phyloP scores from a whole-genome alignment of 2,888 invertebrate species.

The Pheosia tremula region DNA sequence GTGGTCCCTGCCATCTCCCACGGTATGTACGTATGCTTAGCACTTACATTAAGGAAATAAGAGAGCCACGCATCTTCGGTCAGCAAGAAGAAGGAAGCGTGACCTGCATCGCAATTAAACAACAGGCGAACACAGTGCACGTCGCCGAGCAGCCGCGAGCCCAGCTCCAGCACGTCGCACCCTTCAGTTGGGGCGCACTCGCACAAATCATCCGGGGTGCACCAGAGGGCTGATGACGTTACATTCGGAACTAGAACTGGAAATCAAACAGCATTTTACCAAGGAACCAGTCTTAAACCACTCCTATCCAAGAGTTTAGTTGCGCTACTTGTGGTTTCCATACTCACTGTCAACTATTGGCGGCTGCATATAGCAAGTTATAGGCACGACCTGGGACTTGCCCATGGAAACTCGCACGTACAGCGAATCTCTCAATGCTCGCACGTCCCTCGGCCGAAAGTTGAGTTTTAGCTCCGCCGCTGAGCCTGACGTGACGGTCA shows the following conservation, averaged over 20 bases:
- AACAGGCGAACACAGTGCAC: constrained; percentile 51
- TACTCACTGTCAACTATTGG: constrained; percentile 59
- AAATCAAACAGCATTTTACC: background rate
- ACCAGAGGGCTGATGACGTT: constrained; percentile 22
- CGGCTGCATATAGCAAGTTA: constrained; percentile 65
- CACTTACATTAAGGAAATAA: constrained; percentile 51
- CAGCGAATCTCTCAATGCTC: constrained; percentile 49
- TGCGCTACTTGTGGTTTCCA: no score
- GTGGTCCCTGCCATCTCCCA: background rate
- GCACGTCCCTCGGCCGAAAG: constrained; percentile 56
- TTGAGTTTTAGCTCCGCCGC: constrained; percentile 52
- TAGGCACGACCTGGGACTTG: constrained; percentile 44
- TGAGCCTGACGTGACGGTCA: constrained; percentile 61
- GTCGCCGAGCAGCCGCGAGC: constrained; percentile 64
- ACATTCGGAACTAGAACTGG: constrained; percentile 51
- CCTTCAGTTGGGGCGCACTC: constrained; percentile 10
- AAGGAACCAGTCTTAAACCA: no score
- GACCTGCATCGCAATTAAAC: constrained; percentile 47
- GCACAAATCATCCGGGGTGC: constrained; percentile 15
- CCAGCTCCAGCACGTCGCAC: constrained; percentile 61
- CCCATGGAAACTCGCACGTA: constrained; percentile 49
- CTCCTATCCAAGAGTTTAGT: no score
- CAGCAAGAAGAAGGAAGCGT: constrained; percentile 63
- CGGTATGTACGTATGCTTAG: background rate
- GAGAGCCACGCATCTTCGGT: constrained; percentile 66